phyloP scores from a whole-genome alignment of 2,797 vertebrate genomes.

The Esox masquinongy region DNA sequence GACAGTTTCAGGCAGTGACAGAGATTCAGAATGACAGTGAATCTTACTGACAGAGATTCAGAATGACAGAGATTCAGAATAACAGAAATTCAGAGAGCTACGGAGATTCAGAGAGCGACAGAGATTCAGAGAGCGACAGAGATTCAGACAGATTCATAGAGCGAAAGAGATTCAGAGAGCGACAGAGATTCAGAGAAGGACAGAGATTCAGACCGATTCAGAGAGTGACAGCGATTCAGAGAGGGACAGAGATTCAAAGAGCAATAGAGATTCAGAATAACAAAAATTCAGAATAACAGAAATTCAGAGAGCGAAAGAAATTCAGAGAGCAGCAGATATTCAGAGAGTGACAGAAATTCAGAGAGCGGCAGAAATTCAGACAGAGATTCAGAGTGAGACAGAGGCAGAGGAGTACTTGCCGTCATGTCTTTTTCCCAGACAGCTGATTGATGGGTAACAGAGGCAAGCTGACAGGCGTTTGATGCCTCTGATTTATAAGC shows the following conservation, averaged over 20 bases:
- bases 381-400: background rate
- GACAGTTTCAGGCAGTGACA: too few species aligned
- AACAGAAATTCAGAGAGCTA: too few species aligned
- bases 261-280: too few species aligned
- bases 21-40: too few species aligned
- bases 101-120: too few species aligned
- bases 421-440: conserved; percentile 21
- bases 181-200: background rate
- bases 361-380: conserved; percentile 2
- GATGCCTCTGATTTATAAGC: conserved; percentile 46
- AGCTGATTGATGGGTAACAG: conserved; percentile 51
- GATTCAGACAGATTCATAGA: background rate
- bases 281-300: too few species aligned
- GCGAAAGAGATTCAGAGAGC: background rate
- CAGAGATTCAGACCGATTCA: too few species aligned
- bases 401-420: conserved; percentile 13
- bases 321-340: background rate
- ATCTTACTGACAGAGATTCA: too few species aligned
- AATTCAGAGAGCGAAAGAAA: too few species aligned
- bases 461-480: conserved; percentile 47
- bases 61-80: too few species aligned
- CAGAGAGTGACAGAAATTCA: background rate
- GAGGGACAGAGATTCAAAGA: too few species aligned
- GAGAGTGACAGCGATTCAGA: too few species aligned
- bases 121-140: background rate